A percentile compares a stretch with the other conserved stretches of the same genome.
Conservation (phyloP, 2,888 invertebrate genomes). For the Coleophora deauratella region DNA sequence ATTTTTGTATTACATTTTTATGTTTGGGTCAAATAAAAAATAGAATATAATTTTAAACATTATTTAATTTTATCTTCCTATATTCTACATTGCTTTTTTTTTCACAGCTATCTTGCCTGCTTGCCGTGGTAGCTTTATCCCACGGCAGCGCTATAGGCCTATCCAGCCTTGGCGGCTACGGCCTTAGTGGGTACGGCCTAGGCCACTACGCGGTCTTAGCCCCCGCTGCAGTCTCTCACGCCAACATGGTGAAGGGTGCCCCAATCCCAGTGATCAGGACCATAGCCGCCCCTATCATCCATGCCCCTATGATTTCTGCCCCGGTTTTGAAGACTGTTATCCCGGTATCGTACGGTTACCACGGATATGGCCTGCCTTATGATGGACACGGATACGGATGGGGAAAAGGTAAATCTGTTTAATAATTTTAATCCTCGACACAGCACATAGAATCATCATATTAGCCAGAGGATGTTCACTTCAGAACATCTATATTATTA, state of each 20-base stretch:
- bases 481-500: too few relatives aligned
- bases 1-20: too few relatives aligned
- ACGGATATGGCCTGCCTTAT: conserved; percentile 15
- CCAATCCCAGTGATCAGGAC: conserved; percentile 49
- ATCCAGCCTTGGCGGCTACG: conserved; percentile 18
- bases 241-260: conserved; percentile 46
- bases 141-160: conserved; percentile 22
- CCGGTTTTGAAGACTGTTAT: conserved; percentile 32
- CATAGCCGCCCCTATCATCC: conserved; percentile 26
- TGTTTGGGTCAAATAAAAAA: too few relatives aligned
- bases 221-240: conserved; percentile 49
- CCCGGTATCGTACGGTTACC: conserved; percentile 13
- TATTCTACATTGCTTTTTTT: conserved; percentile 14
- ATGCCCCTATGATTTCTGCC: conserved; percentile 34
- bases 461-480: too few relatives aligned
- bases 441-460: too few relatives aligned
- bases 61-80: too few relatives aligned
- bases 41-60: too few relatives aligned
- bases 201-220: conserved; percentile 25
- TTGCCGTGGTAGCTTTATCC: conserved; percentile 37
- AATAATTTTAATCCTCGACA: too few relatives aligned
- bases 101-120: conserved; percentile 47
- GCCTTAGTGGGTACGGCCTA: conserved; percentile 19
- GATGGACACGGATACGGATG: conserved; percentile 16
- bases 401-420: conserved; percentile 2